A percentile compares a stretch with the other conserved stretches of the same genome.
Evolutionary conservation across 2,888 invertebrate species (phyloP).

Genomic region (Cotesia congregata): DNA sequence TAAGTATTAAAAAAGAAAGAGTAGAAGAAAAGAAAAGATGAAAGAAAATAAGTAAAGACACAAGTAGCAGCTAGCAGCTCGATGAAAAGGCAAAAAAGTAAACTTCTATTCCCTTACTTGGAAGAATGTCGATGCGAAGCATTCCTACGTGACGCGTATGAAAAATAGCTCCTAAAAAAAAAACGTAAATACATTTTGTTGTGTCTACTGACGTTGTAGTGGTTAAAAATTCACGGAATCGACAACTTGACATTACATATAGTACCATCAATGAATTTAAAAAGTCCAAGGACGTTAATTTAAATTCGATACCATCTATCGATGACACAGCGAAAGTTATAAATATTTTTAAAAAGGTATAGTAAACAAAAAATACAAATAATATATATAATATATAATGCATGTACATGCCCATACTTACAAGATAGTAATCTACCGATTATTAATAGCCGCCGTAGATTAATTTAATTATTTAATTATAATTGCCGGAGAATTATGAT

Average conservation of each 20-base stretch:
- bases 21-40: neutral
- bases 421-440: too few species aligned
- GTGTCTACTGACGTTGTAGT: conserved; percentile 8
- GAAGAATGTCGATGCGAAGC: conserved; percentile 46
- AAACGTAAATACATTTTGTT: neutral
- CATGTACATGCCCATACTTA: too few species aligned
- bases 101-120: conserved; percentile 39
- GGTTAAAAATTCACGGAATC: conserved; percentile 30
- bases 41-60: conserved; percentile 7
- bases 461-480: too few species aligned
- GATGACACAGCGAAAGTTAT: neutral
- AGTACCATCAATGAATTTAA: conserved; percentile 23
- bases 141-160: conserved; percentile 44
- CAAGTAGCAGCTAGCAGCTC: conserved; percentile 11
- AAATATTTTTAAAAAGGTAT: neutral
- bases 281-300: conserved; percentile 16
- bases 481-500: too few species aligned
- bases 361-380: neutral
- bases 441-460: neutral
- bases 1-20: neutral
- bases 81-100: conserved; percentile 14
- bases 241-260: conserved; percentile 13
- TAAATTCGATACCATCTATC: neutral
- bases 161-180: conserved; percentile 30
- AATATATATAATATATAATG: neutral